Evolutionary conservation across 2,113 vertebrate species (phyloP).

Genomic region (Rhabdomys dilectus): DNA sequence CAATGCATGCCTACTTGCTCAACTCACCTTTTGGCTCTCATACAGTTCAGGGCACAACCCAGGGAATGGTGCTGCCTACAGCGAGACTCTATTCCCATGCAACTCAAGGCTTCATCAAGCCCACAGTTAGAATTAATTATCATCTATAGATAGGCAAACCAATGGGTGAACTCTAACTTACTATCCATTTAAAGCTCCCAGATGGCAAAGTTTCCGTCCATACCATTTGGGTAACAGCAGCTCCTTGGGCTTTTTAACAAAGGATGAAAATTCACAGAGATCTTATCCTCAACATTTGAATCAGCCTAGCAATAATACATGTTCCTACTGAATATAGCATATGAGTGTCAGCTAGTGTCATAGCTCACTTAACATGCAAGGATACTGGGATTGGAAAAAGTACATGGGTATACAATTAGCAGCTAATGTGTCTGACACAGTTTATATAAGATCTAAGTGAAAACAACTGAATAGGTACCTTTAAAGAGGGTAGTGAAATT

Average conservation of each 20-base stretch:
- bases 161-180: neutral
- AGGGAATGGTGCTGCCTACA: neutral
- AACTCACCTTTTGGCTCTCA: neutral
- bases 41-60: neutral
- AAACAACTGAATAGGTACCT: neutral
- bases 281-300: neutral
- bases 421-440: neutral
- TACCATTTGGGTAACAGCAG: neutral
- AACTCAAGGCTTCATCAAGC: neutral
- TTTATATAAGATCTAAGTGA: neutral
- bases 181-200: neutral
- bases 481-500: neutral
- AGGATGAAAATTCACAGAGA: neutral
- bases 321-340: neutral
- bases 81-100: neutral
- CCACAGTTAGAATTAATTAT: neutral
- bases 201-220: neutral
- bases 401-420: neutral
- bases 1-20: neutral
- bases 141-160: neutral
- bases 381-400: neutral
- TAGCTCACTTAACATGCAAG: neutral
- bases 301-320: no score
- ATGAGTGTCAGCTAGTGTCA: neutral
- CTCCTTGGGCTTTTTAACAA: neutral